Percentiles rank a stretch among this genome's conserved stretches.
Conservation (phyloP, 2,888 invertebrate species). For the Scrobipalpa atriplicella region DNA sequence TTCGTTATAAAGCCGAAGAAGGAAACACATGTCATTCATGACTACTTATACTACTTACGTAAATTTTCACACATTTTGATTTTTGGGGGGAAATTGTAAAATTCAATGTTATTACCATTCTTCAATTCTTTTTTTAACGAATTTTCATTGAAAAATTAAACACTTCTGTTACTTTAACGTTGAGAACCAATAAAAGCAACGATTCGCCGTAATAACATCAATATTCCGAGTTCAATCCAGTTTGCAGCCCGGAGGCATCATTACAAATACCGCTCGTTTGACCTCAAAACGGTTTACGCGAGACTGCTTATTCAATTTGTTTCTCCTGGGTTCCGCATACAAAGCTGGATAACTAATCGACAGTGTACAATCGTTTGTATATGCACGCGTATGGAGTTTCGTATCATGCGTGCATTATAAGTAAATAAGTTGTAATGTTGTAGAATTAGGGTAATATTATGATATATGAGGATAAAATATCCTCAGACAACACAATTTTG, state of each 20-base stretch:
- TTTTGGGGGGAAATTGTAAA: too few relatives aligned
- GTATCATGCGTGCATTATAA: too few relatives aligned
- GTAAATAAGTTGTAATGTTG: too few relatives aligned
- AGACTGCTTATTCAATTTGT: conserved; percentile 29
- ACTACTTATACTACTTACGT: too few relatives aligned
- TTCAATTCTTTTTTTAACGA: neutral
- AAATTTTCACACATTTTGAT: too few relatives aligned
- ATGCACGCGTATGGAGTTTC: neutral
- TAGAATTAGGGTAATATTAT: too few relatives aligned
- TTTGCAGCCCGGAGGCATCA: conserved; percentile 26
- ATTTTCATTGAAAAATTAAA: neutral
- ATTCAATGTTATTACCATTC: too few relatives aligned
- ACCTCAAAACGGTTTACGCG: conserved; percentile 25
- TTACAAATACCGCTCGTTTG: conserved; percentile 28
- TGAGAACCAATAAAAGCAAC: conserved; percentile 1
- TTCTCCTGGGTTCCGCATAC: conserved; percentile 21
- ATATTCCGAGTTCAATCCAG: conserved; percentile 25
- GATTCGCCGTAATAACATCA: conserved; percentile 26
- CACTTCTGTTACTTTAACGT: neutral
- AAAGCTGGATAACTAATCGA: conserved; percentile 8
- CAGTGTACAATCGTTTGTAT: neutral
- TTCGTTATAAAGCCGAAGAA: too few relatives aligned
- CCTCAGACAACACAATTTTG: too few relatives aligned
- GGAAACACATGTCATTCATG: too few relatives aligned
- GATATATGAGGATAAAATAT: too few relatives aligned